A percentile compares a stretch with the other conserved stretches of the same genome.
Evolutionary conservation across 2,797 vertebrate genomes (phyloP).

Genomic region (Amphiprion clarkii): DNA sequence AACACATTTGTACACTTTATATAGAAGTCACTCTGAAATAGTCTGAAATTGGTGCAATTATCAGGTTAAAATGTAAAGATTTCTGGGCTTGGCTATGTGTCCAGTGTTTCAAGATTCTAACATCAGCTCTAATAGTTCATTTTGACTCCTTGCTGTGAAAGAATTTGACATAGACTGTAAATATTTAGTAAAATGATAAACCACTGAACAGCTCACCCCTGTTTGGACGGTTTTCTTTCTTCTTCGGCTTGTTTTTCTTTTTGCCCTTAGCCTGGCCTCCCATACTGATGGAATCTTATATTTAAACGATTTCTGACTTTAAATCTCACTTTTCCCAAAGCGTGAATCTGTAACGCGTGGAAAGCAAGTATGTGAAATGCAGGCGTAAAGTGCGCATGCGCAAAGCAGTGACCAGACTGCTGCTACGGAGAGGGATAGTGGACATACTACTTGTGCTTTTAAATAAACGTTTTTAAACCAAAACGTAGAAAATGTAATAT

Average conservation of each 20-base stretch:
- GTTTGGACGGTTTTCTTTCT: conserved; percentile 75
- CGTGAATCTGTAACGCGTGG: conserved; percentile 49
- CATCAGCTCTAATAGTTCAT: neutral
- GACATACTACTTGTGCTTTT: conserved; percentile 54
- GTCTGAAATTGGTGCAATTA: no score
- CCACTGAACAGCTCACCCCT: conserved; percentile 67
- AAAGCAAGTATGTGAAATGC: neutral
- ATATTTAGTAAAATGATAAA: conserved; percentile 27
- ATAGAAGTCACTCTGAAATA: no score
- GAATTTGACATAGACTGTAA: conserved; percentile 15
- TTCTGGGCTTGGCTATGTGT: no score
- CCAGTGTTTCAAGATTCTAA: no score
- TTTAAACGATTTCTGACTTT: neutral
- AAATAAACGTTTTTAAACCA: neutral
- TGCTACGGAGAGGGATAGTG: conserved; percentile 68
- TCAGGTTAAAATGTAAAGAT: no score
- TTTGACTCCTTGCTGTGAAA: neutral
- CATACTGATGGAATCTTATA: conserved; percentile 69
- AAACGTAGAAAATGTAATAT: neutral
- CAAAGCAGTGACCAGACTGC: neutral
- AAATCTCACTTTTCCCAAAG: conserved; percentile 18
- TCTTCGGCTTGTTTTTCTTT: conserved; percentile 85
- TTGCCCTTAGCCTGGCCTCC: conserved; percentile 87
- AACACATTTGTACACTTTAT: no score
- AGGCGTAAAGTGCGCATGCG: conserved; percentile 54